Base-by-base conservation (phyloP, 2,888 invertebrate genomes). In the Leucophenga maculata region DNA sequence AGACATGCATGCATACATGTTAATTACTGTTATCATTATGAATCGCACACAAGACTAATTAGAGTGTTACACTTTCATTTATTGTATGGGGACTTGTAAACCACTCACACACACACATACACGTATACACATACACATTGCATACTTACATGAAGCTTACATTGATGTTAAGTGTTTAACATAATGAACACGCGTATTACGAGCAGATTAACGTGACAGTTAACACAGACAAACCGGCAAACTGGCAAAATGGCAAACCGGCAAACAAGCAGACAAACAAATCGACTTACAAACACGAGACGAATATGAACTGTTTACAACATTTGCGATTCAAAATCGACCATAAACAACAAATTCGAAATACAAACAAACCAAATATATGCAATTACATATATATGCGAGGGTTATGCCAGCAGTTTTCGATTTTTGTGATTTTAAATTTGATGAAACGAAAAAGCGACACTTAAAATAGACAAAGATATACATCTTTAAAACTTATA, bases 21-120 rank as follows among this genome's bases (percentile, higher is more conserved):
- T 84, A 80, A 80, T 81, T 84, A 79, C 83, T 82, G 84, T 82
- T 81, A 84, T 81, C 81, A 78, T 82, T 82, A 84, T 81, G 84
- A 84, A 79, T 84, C 84, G 81, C 79, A 84, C 74, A 79, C 78
- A 77, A 69, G 73, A 76, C 81, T 81, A 81, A 81, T 81, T 81
- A 81, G 82, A 80, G 75, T 81, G 78, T 82, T 82, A 84, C 79
- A 76, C 79, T 82, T 82, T 80, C 80, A 75, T 79, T 78, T 80
- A 80, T 77, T 78, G 75, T 82, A 76, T 55, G 67, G 72, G 67
- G 70, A 73, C 67, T 64, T 68, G 70, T 70, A 65, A 48, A 32
- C 55, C 32, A 50, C 32, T 22, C 65, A 32, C n/a, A 55, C 57
- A 65, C 54, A 52, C 22, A 64, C 39, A 55, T 16, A 46, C 54